Evolutionary conservation across 2,113 vertebrate genomes (phyloP).

Genomic region (Nesogale talazaci): DNA sequence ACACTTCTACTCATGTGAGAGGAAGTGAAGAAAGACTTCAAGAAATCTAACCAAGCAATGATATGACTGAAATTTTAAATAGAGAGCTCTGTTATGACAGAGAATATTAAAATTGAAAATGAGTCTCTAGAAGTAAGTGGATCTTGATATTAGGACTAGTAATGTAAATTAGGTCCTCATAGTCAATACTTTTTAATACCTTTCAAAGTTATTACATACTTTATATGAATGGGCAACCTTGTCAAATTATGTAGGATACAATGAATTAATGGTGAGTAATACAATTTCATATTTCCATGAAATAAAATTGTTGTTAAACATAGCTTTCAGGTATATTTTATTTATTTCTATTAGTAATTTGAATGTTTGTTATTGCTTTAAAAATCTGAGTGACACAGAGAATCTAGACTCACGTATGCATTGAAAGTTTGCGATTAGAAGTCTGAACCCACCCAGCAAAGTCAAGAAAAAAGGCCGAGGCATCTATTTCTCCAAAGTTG

Average conservation of each 20-base stretch:
- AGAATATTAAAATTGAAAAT: constrained; percentile 12
- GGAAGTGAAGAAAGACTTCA: background rate
- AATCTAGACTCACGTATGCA: background rate
- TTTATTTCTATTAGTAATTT: background rate
- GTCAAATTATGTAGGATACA: background rate
- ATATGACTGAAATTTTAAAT: background rate
- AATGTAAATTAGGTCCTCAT: background rate
- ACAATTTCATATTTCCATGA: constrained; percentile 1
- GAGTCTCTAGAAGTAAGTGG: background rate
- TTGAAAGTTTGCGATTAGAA: background rate
- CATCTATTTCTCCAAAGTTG: no score
- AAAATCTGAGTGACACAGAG: background rate
- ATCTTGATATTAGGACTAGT: background rate
- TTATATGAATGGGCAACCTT: background rate
- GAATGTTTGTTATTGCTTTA: background rate
- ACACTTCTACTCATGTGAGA: background rate
- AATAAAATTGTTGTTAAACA: background rate
- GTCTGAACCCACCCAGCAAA: background rate
- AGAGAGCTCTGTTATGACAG: background rate
- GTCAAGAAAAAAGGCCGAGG: no score
- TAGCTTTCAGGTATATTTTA: background rate
- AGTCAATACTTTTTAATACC: background rate
- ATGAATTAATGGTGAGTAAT: constrained; percentile 28
- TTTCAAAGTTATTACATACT: background rate
- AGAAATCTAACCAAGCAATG: background rate